Percentiles rank a stretch among this genome's conserved stretches.
phyloP scores from a whole-genome alignment of 2,113 vertebrate genomes.

The Otis tarda region DNA sequence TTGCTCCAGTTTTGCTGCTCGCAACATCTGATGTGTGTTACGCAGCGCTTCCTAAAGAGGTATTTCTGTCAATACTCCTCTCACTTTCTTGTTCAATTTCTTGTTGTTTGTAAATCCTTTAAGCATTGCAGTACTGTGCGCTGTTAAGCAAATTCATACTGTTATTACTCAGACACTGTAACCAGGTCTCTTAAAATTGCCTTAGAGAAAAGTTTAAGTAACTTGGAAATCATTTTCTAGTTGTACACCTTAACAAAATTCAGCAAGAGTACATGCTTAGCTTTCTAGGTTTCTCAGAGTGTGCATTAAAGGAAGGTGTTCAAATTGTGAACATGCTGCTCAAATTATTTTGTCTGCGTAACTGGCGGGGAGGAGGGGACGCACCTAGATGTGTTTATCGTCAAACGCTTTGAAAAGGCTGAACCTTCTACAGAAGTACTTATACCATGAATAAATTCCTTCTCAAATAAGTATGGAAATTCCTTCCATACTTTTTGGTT shows the following conservation, averaged over 20 bases:
- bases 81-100: background rate
- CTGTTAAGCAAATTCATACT: background rate
- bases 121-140: background rate
- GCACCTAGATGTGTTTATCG: background rate
- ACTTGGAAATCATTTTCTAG: background rate
- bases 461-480: background rate
- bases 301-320: background rate
- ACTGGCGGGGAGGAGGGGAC: too few species aligned
- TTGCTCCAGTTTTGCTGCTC: conserved; percentile 90
- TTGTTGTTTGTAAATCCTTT: background rate
- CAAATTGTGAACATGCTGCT: background rate
- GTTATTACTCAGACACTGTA: background rate
- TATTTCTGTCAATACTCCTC: background rate
- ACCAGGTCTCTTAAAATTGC: background rate
- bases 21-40: conserved; percentile 83
- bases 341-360: background rate
- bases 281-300: background rate
- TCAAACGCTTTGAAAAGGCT: background rate
- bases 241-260: background rate
- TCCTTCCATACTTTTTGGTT: background rate
- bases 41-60: conserved; percentile 72
- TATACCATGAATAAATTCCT: background rate
- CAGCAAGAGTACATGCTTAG: background rate
- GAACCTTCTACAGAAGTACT: background rate
- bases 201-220: background rate